A percentile compares a stretch with the other conserved stretches of the same genome.
These are phyloP conservation scores for Miltochrista miniata DNA, from an alignment of 2,888 invertebrate species.

Conservation along the genomic window DNA sequence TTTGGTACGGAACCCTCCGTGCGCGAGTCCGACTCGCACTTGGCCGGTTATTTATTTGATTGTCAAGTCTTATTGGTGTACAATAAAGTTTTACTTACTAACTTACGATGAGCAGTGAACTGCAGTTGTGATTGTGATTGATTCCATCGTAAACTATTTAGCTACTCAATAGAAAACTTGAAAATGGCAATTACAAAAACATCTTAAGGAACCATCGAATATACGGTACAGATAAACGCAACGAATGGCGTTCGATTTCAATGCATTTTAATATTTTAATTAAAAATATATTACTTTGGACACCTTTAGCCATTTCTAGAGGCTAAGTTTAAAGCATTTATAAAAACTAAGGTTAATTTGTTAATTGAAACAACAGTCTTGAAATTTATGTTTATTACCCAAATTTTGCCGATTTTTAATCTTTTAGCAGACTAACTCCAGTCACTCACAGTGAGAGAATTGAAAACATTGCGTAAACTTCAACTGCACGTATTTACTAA, in stretches of 20 bases:
- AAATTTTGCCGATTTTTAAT: neutral
- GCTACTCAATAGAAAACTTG: no score
- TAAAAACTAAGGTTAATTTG: constrained; percentile 3
- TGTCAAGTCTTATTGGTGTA: no score
- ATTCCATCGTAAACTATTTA: no score
- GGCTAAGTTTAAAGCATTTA: constrained; percentile 1
- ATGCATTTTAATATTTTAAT: neutral
- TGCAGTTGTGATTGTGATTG: no score
- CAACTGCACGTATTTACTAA: no score
- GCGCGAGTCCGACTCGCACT: no score
- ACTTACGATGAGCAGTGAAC: no score
- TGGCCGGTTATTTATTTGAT: no score
- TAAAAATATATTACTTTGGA: constrained; percentile 2
- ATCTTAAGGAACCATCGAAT: no score
- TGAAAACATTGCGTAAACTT: neutral
- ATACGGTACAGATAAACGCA: neutral
- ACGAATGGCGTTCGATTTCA: neutral
- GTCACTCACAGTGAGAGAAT: neutral
- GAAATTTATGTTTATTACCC: constrained; percentile 1
- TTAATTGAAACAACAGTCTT: constrained; percentile 1
- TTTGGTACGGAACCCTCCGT: no score
- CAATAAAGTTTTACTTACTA: no score
- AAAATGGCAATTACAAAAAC: no score
- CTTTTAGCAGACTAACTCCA: neutral
- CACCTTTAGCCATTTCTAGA: neutral